Conservation (phyloP, 2,888 invertebrate genomes). For the Melinopterus prodromus region DNA sequence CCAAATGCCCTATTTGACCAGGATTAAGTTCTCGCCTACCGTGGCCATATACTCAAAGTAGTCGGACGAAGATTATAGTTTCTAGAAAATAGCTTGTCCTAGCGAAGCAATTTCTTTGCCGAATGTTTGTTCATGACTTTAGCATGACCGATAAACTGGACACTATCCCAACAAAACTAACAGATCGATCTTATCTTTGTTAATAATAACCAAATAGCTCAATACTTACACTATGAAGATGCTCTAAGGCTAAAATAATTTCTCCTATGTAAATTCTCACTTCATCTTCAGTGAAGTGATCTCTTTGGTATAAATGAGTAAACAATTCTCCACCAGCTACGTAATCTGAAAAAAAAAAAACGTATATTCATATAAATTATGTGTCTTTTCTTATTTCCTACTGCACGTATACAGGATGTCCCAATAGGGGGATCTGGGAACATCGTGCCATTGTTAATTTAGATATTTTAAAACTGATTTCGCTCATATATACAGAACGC, state of each 20-base stretch:
- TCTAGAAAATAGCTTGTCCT: too few species aligned
- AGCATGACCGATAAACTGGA: too few species aligned
- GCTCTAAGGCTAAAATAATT: slow-evolving; percentile 93
- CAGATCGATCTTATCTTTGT: neutral
- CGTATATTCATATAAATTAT: slow-evolving; percentile 10
- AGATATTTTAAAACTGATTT: too few species aligned
- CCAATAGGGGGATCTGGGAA: too few species aligned
- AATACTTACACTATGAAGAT: slow-evolving; percentile 84
- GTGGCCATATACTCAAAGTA: too few species aligned
- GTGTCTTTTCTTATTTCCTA: neutral
- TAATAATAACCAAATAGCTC: neutral
- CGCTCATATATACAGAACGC: too few species aligned
- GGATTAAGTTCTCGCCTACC: too few species aligned
- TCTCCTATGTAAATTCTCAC: slow-evolving; percentile 95
- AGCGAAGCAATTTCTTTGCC: too few species aligned
- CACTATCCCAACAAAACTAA: neutral
- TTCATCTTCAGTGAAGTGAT: slow-evolving; percentile 89
- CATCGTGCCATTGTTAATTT: too few species aligned
- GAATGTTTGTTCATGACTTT: too few species aligned
- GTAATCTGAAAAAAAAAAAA: slow-evolving; percentile 78
- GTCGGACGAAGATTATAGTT: too few species aligned
- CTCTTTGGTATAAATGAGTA: slow-evolving; percentile 94
- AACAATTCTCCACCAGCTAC: slow-evolving; percentile 97
- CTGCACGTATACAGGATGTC: neutral
- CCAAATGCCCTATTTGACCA: too few species aligned